Evolutionary conservation across 2,113 vertebrate species (phyloP).

Genomic region (Nestor notabilis): DNA sequence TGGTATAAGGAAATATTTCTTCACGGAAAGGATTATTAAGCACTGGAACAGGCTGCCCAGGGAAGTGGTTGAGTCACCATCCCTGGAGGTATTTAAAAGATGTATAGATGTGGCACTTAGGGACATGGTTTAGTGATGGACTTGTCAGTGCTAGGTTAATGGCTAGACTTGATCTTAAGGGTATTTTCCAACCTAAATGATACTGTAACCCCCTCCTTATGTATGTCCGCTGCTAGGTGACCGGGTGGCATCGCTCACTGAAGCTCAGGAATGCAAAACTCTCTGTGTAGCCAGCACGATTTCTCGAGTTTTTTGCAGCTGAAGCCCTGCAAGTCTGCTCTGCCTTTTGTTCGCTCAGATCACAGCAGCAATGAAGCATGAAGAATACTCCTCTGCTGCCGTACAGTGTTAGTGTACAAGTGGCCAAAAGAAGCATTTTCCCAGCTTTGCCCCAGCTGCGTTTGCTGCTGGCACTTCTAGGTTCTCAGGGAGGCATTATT

Average conservation of each 20-base stretch:
- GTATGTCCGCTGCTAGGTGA: not conserved
- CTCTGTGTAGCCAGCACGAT: not conserved
- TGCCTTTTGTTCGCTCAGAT: not conserved
- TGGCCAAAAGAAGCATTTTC: not conserved
- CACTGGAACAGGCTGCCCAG: not conserved
- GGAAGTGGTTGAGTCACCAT: not conserved
- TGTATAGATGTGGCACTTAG: not conserved
- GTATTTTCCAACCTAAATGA: not conserved
- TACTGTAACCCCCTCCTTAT: not conserved
- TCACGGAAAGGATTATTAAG: not conserved
- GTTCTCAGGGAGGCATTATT: not conserved
- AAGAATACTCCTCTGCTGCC: not conserved
- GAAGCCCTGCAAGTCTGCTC: no score
- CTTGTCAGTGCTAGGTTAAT: not conserved
- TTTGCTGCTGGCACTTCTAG: not conserved
- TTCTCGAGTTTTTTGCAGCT: not conserved
- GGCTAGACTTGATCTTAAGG: not conserved
- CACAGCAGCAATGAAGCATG: not conserved
- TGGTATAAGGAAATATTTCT: not conserved
- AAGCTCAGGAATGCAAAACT: not conserved
- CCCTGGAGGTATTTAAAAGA: not conserved
- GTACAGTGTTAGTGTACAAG: not conserved
- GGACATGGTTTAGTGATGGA: not conserved
- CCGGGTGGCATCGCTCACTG: accelerated
- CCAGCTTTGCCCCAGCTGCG: not conserved